Base-by-base conservation (phyloP, 2,113 vertebrate genomes). In the Tragulus kanchil region DNA sequence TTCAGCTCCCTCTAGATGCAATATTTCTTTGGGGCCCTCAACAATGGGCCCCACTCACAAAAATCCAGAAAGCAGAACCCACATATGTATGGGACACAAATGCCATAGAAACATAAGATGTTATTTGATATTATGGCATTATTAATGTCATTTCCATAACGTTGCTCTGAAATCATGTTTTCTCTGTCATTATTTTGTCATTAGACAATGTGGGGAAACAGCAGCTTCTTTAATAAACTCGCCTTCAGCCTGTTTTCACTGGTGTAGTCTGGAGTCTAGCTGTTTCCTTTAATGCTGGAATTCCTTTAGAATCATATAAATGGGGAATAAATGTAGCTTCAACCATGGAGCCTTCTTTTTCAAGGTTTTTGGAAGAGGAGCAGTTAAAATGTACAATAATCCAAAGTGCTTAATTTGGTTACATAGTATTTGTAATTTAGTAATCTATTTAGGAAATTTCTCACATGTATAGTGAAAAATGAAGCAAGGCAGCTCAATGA, bases 351-450 rank as follows among this genome's bases (percentile, higher is more conserved):
- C 11, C 21, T 56, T 84, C 64, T 54, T 88, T 94, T 85, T 89
- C 90, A 96, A 65, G 17, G 58, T 95, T 89, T 95, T 64, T 93
- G 86, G 58, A 75, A 89, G 78, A 91, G 16, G 6, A 67, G 9
- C 67, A 61, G 6, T 83, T 92, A 77, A 28, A 84, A 31, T 82
- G 26, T 28, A 31, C 25, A 50, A 12, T 17, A 50, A 26, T 69
- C 26, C n/a, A 9, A 90, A 45, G 17, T 83, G 17, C 48, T 94
- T 85, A 78, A 26, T 91, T 93, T 65, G 23, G 8, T 83, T 86
- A 28, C 28, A 16, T 61, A 56, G 12, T 81, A 45, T 62, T 85
- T 56, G 16, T 93, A 45, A 77, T 54, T 69, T 71, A 84, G 58
- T 64, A 67, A 50, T 36, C 58, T 61, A 36, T 61, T 73, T 87